Percentiles rank a stretch among this genome's conserved stretches.
Evolutionary conservation across 2,888 invertebrate species (phyloP).

Genomic region (Parnassius glacialis): DNA sequence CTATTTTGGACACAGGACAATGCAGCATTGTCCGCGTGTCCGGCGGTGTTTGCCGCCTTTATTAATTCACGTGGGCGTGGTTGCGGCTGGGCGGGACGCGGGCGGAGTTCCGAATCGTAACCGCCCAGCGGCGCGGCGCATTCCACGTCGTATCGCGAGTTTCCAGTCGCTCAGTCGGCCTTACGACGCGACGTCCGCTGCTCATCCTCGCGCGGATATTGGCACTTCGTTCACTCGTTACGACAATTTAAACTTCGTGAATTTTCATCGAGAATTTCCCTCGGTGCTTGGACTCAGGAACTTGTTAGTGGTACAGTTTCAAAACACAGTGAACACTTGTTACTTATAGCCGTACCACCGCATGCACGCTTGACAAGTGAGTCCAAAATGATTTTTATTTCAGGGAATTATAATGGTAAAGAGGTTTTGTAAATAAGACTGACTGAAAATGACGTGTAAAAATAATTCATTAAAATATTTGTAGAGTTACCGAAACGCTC

Average conservation of each 20-base stretch:
- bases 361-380: conserved; percentile 26
- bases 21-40: conserved; percentile 79
- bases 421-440: too few relatives aligned
- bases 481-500: too few relatives aligned
- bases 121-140: conserved; percentile 54
- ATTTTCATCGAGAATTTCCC: conserved; percentile 1
- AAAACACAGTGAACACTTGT: not conserved
- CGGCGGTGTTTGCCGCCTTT: conserved; percentile 77
- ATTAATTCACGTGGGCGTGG: conserved; percentile 78
- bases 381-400: conserved; percentile 12
- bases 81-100: conserved; percentile 53
- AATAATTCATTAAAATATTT: too few relatives aligned
- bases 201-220: conserved; percentile 53
- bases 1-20: conserved; percentile 79
- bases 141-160: conserved; percentile 37
- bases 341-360: conserved; percentile 18
- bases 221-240: conserved; percentile 45
- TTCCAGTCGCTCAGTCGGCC: conserved; percentile 58
- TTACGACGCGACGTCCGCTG: conserved; percentile 66
- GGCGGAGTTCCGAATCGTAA: conserved; percentile 51
- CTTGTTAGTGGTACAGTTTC: conserved; percentile 11
- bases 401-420: not conserved
- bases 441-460: too few relatives aligned
- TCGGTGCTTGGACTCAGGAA: conserved; percentile 4
- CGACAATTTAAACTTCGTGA: conserved; percentile 37